These are phyloP conservation scores for Bombus ignitus DNA, from an alignment of 1,140 invertebrate species.

Conservation along the genomic window DNA sequence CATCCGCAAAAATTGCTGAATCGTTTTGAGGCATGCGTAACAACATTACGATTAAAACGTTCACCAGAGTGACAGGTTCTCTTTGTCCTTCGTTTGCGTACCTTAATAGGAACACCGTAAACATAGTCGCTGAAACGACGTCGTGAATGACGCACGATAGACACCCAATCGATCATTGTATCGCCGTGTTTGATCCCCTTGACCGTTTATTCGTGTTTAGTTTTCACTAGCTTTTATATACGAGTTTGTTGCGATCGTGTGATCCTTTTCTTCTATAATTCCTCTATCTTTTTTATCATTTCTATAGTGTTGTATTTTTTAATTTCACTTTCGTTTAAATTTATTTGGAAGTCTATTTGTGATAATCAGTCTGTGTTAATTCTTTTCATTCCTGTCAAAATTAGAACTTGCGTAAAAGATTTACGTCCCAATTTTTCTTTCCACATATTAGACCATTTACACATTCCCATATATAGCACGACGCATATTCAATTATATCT, in stretches of 20 bases:
- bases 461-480: too few species aligned
- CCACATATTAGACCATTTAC: too few species aligned
- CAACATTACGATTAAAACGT: slow-evolving; percentile 28
- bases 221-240: slow-evolving; percentile 8
- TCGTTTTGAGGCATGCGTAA: slow-evolving; percentile 25
- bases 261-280: background rate
- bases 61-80: slow-evolving; percentile 32
- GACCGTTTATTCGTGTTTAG: slow-evolving; percentile 11
- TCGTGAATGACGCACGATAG: slow-evolving; percentile 88
- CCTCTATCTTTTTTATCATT: too few species aligned
- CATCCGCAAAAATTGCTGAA: slow-evolving; percentile 57
- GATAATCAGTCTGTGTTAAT: too few species aligned
- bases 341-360: too few species aligned
- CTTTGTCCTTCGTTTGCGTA: slow-evolving; percentile 83
- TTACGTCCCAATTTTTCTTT: too few species aligned
- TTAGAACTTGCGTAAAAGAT: too few species aligned
- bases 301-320: background rate
- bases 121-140: slow-evolving; percentile 89
- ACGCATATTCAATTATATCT: too few species aligned
- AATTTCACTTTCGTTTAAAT: too few species aligned
- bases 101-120: slow-evolving; percentile 86
- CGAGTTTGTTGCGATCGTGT: background rate
- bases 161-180: slow-evolving; percentile 91
- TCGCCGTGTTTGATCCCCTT: slow-evolving; percentile 6
- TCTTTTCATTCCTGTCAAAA: too few species aligned